Evolutionary conservation across 2,797 vertebrate genomes (phyloP), one percentile per base, ranked within the genome.

Genomic region (Spea hammondii): DNA sequence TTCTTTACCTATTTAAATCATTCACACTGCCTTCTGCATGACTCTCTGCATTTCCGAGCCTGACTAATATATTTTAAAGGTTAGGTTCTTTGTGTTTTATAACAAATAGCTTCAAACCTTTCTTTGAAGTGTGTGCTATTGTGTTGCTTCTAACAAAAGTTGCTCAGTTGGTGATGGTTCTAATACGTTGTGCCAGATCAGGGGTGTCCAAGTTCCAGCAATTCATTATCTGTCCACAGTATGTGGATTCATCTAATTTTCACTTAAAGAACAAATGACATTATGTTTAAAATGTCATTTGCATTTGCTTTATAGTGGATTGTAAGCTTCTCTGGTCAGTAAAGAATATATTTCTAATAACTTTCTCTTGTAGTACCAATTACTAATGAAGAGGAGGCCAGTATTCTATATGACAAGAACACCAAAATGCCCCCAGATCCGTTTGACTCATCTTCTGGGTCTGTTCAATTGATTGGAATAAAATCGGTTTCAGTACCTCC

Each of bases 361-460:
- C 55, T 32, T n/a, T n/a, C 75, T 89, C 70, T 83, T 87, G 76
- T 70, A 93, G 93, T 90, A 80, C 84, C 90, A 0, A 6, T 85
- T 2, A 92, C 91, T 3, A 92, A 93, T 32, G 92, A 93, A 85
- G 93, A 94, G 71, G 92, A 92, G 54, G 92, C 89, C 83, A 88
- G 85, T 0, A 86, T 90, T 79, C 88, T 91, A 65, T 93, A 91
- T 73, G 92, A 93, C 13, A 92, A 78, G 51, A 4, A 89, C 0
- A 90, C 87, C 85, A 92, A 93, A 82, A 85, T 84, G 4, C 32
- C 89, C 67, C 13, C 91, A 68, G 97, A 98, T 88, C 93, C 93
- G 65, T 98, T 98, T 0, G 95, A 99, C 88, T 94, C 94, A 1
- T 97, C 97, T 8, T 98, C 96, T 8, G 97, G 97, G 77, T 99